Evolutionary conservation across 2,113 vertebrate genomes (phyloP).

Genomic region (Chaetura pelagica): DNA sequence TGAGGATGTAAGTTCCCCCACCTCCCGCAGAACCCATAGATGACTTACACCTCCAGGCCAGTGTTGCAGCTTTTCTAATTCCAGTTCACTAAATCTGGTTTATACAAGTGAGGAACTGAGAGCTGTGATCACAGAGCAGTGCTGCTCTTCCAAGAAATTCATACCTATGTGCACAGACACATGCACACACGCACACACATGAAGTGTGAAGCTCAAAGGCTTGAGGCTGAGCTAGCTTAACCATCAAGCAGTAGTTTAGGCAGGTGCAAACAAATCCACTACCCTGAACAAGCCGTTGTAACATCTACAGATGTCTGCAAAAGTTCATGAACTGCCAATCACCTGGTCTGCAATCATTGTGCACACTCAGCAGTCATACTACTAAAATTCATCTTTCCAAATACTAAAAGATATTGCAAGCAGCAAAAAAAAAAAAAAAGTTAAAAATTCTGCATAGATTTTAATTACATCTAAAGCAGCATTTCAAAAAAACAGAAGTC

Average conservation of each 20-base stretch:
- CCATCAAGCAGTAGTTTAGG: background rate
- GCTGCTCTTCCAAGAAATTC: background rate
- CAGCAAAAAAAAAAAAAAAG: background rate
- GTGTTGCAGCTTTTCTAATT: background rate
- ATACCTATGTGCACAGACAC: fast-evolving
- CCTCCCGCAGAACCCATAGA: background rate
- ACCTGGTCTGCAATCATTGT: background rate
- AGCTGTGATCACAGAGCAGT: fast-evolving
- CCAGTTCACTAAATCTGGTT: background rate
- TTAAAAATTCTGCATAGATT: background rate
- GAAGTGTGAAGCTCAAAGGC: background rate
- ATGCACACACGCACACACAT: fast-evolving
- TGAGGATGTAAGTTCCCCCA: background rate
- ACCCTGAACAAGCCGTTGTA: background rate
- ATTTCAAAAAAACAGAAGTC: background rate
- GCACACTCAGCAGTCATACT: background rate
- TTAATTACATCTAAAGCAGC: background rate
- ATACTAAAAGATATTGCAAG: background rate
- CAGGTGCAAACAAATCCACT: background rate
- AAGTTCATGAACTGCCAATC: fast-evolving
- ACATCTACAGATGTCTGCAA: background rate
- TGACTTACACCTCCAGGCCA: background rate
- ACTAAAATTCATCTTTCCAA: background rate
- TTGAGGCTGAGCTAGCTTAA: background rate
- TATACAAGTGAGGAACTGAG: background rate